phyloP scores from a whole-genome alignment of 2,113 vertebrate species.

The Dicerorhinus sumatrensis region DNA sequence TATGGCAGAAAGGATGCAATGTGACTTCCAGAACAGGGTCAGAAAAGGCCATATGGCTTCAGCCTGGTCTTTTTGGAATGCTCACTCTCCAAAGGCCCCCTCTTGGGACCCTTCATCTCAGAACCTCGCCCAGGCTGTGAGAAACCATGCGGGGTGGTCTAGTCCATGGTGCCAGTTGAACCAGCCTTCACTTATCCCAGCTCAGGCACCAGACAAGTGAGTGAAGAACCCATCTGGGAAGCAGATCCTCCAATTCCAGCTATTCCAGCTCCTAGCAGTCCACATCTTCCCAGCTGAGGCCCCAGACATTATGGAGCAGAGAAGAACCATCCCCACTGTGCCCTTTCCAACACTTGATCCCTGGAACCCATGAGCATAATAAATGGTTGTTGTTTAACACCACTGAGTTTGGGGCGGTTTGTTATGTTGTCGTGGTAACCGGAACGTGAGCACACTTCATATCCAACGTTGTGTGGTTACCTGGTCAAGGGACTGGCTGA shows the following conservation, averaged over 20 bases:
- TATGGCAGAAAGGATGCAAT: neutral
- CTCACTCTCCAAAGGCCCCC: neutral
- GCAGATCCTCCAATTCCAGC: neutral
- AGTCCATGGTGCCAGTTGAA: neutral
- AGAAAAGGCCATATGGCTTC: neutral
- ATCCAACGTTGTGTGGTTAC: neutral
- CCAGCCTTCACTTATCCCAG: neutral
- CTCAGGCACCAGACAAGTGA: neutral
- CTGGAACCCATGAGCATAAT: neutral
- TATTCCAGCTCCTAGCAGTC: neutral
- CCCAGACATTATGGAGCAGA: neutral
- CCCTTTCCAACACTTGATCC: neutral
- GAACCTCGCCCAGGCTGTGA: neutral
- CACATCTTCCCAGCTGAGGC: neutral
- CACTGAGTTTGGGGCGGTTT: neutral
- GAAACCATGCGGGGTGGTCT: neutral
- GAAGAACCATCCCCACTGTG: neutral
- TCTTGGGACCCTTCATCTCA: neutral
- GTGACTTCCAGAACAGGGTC: neutral
- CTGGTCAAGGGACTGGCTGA: neutral
- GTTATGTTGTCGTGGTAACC: neutral
- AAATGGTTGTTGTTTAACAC: neutral
- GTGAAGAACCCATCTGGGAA: neutral
- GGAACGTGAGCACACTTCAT: neutral
- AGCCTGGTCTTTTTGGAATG: neutral